Conservation (phyloP, 2,797 vertebrate genomes). For the Pantherophis alleghaniensis region DNA sequence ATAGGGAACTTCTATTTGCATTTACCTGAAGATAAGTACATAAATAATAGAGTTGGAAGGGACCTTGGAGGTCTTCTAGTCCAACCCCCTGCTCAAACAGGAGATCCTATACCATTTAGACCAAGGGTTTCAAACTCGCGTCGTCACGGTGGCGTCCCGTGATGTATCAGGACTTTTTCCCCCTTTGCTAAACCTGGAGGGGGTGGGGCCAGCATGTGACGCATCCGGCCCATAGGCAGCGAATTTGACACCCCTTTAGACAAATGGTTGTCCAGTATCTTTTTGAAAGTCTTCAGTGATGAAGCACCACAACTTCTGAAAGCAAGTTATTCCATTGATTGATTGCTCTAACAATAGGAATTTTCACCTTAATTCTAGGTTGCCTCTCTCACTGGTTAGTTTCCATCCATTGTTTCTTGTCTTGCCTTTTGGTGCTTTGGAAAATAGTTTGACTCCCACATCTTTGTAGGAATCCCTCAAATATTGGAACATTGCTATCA, state of each 20-base stretch:
- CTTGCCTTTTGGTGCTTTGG: background rate
- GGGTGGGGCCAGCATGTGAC: no score
- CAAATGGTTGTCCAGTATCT: background rate
- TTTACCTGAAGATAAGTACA: background rate
- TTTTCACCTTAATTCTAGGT: background rate
- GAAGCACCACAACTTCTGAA: background rate
- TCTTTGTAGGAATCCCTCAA: background rate
- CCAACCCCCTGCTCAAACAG: background rate
- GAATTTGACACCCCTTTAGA: background rate
- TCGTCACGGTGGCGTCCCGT: no score
- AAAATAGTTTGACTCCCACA: no score
- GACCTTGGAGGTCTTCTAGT: background rate
- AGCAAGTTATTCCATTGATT: background rate
- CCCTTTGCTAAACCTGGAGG: no score
- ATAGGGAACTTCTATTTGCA: background rate
- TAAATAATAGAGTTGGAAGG: background rate
- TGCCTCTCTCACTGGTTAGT: background rate
- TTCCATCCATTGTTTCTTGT: background rate
- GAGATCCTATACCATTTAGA: background rate
- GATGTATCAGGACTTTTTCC: no score
- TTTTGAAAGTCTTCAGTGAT: background rate
- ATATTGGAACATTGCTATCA: background rate
- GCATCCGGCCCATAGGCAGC: accelerated
- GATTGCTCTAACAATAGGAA: background rate
- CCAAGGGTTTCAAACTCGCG: no score